Percentiles rank a stretch among this genome's conserved stretches.
Evolutionary conservation across 2,888 invertebrate genomes (phyloP).

Genomic region (Portevinia maculata): DNA sequence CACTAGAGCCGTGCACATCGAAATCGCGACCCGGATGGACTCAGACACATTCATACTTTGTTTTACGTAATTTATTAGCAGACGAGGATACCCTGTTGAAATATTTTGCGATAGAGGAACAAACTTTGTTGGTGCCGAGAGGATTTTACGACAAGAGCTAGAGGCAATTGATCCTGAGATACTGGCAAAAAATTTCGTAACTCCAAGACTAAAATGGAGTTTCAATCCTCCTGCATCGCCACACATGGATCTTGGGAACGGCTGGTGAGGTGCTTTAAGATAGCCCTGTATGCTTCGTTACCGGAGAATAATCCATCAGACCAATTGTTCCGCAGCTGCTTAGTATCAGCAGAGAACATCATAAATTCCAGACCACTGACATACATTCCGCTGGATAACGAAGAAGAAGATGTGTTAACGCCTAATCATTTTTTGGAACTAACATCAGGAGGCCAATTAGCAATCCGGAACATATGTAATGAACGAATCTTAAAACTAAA

Average conservation of each 20-base stretch:
- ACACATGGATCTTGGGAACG: conserved; percentile 71
- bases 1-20: conserved; percentile 37
- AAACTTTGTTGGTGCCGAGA: no score
- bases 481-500: background rate
- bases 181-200: conserved; percentile 13
- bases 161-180: background rate
- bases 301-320: conserved; percentile 15
- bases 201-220: conserved; percentile 55
- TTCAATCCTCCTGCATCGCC: conserved; percentile 75
- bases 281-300: conserved; percentile 1
- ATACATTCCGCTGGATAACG: conserved; percentile 21
- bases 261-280: conserved; percentile 51
- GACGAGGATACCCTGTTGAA: no score
- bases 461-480: background rate
- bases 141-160: conserved; percentile 5
- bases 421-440: conserved; percentile 74
- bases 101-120: no score
- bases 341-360: conserved; percentile 57
- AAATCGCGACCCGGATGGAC: conserved; percentile 36
- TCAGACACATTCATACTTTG: conserved; percentile 60
- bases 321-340: conserved; percentile 11
- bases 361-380: conserved; percentile 70
- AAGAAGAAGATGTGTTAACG: conserved; percentile 66
- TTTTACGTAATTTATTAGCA: no score
- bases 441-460: conserved; percentile 24